A percentile compares a stretch with the other conserved stretches of the same genome.
phyloP scores from a whole-genome alignment of 2,888 invertebrate species.

The Caenorhabditis auriculariae region DNA sequence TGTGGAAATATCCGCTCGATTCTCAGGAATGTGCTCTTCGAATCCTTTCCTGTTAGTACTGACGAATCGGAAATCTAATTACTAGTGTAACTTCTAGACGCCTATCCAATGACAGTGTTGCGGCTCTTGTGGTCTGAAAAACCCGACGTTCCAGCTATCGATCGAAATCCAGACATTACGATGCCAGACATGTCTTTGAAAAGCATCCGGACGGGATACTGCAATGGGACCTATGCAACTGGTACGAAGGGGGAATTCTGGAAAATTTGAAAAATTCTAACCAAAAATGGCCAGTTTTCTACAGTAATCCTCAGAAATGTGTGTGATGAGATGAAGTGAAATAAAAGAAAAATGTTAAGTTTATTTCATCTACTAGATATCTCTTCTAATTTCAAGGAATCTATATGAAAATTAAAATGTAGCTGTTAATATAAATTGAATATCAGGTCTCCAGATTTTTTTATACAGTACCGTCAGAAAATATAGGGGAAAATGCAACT shows the following conservation, averaged over 20 bases:
- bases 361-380: too few relatives aligned
- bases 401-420: too few relatives aligned
- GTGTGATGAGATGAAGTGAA: too few relatives aligned
- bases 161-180: conserved; percentile 56
- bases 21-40: conserved; percentile 68
- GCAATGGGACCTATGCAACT: conserved; percentile 62
- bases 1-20: conserved; percentile 64
- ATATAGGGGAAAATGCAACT: too few relatives aligned
- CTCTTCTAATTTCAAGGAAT: too few relatives aligned
- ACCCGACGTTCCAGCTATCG: conserved; percentile 51
- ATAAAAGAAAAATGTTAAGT: too few relatives aligned
- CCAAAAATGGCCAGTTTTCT: too few relatives aligned
- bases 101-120: conserved; percentile 60
- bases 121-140: conserved; percentile 55
- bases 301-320: too few relatives aligned
- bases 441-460: too few relatives aligned
- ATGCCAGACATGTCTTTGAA: conserved; percentile 62
- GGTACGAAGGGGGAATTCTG: conserved; percentile 27
- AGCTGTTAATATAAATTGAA: too few relatives aligned
- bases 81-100: conserved; percentile 40
- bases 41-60: conserved; percentile 64
- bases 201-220: conserved; percentile 50
- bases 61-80: not conserved
- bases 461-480: too few relatives aligned
- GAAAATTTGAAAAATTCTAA: too few relatives aligned